phyloP scores from a whole-genome alignment of 2,888 invertebrate genomes.

The Drosophila merina region DNA sequence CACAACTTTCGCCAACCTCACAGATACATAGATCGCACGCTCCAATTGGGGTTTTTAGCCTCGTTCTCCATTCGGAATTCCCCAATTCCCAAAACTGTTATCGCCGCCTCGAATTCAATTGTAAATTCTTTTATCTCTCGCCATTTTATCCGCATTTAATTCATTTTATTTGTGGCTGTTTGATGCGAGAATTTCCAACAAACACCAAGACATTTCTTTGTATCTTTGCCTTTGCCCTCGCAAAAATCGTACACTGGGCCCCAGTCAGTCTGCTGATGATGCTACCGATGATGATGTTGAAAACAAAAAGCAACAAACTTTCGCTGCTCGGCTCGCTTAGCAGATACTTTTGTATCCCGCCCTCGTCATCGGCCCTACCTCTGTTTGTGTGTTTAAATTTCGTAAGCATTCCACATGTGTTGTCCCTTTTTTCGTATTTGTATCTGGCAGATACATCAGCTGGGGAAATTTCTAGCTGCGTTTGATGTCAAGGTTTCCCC shows the following conservation, averaged over 20 bases:
- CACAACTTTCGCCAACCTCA: conserved; percentile 64
- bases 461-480: conserved; percentile 62
- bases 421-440: conserved; percentile 34
- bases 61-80: conserved; percentile 24
- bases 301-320: conserved; percentile 52
- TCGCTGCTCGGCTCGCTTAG: conserved; percentile 45
- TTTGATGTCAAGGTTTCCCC: conserved; percentile 74
- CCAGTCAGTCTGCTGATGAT: conserved; percentile 55
- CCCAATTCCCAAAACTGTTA: conserved; percentile 40
- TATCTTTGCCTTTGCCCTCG: conserved; percentile 7
- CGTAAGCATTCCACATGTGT: conserved; percentile 41
- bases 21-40: conserved; percentile 67
- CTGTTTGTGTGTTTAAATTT: conserved; percentile 24
- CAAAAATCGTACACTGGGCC: conserved; percentile 31
- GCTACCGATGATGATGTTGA: conserved; percentile 33
- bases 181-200: conserved; percentile 9
- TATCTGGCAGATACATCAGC: conserved; percentile 73
- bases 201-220: background rate
- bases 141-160: conserved; percentile 43
- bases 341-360: conserved; percentile 48
- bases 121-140: conserved; percentile 14
- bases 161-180: conserved; percentile 42
- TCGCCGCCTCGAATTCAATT: conserved; percentile 51
- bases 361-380: background rate
- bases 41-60: conserved; percentile 58